Evolutionary conservation across 2,113 vertebrate species (phyloP).

Genomic region (Syngnathoides biaculeatus): DNA sequence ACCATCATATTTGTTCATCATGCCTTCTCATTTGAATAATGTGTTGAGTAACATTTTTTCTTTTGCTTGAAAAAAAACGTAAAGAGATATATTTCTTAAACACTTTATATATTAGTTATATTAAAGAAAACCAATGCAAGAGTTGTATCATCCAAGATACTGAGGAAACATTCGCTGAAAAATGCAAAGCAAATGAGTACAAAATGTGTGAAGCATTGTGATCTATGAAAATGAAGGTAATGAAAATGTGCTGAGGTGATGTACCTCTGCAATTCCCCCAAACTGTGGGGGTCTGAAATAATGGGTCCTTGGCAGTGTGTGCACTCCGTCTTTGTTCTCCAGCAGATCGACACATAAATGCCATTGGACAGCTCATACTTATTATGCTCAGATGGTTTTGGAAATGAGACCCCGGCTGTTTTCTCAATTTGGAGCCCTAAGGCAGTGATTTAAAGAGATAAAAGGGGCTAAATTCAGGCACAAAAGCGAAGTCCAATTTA

Average conservation of each 20-base stretch:
- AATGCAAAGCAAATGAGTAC: conserved; percentile 8
- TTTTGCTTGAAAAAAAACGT: neutral
- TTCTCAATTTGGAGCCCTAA: conserved; percentile 73
- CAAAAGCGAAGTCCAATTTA: conserved; percentile 54
- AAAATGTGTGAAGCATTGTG: conserved; percentile 35
- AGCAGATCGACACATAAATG: conserved; percentile 69
- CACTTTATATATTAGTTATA: neutral
- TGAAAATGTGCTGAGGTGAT: conserved; percentile 57
- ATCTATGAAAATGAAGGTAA: conserved; percentile 55
- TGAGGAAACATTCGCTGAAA: neutral
- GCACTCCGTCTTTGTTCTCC: conserved; percentile 67
- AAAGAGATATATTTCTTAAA: neutral
- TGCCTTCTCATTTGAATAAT: neutral
- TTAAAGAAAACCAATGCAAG: neutral
- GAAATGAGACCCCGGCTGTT: conserved; percentile 73
- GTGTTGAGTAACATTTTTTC: neutral
- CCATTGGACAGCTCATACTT: conserved; percentile 72
- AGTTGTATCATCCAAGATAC: neutral
- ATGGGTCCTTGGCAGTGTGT: conserved; percentile 64
- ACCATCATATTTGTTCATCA: too few species aligned
- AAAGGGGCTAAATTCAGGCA: conserved; percentile 61
- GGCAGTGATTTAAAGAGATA: conserved; percentile 71
- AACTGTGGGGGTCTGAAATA: conserved; percentile 75
- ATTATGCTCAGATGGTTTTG: conserved; percentile 76
- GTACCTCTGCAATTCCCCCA: conserved; percentile 67